Conservation (phyloP, 92 coral and sea anemone genomes). For the Muricea muricata region DNA sequence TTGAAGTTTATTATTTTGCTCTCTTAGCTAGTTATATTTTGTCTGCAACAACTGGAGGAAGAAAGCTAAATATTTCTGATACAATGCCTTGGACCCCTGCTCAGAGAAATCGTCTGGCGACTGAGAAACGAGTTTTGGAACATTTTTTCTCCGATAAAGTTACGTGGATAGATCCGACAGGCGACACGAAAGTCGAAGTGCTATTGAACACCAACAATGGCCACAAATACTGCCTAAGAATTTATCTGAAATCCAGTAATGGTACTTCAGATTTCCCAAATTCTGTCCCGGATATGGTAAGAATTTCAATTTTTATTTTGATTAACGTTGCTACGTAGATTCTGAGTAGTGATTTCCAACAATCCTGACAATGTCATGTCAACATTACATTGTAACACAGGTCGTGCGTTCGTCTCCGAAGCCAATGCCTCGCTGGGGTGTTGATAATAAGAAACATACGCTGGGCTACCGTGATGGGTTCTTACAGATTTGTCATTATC, state of each 20-base stretch:
- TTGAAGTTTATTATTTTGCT: too few species aligned
- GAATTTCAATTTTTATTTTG: constrained; percentile 21
- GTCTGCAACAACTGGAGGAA: too few species aligned
- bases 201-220: constrained; percentile 67
- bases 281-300: constrained; percentile 68
- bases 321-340: neutral
- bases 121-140: constrained; percentile 67
- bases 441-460: constrained; percentile 39
- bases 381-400: too few species aligned
- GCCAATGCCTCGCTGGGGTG: constrained; percentile 48
- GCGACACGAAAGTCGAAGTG: constrained; percentile 74
- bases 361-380: too few species aligned
- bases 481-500: constrained; percentile 75
- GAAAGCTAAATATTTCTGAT: too few species aligned
- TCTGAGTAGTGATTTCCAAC: too few species aligned
- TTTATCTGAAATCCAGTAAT: constrained; percentile 40
- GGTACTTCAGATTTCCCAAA: constrained; percentile 73
- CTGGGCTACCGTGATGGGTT: constrained; percentile 66
- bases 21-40: too few species aligned
- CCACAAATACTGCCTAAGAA: constrained; percentile 65
- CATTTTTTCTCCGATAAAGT: constrained; percentile 60
- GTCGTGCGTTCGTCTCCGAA: constrained; percentile 42
- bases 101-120: constrained; percentile 64
- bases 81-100: constrained; percentile 78
- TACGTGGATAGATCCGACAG: constrained; percentile 73